Conservation (phyloP, 1,140 invertebrate genomes). For the Drosophila baimaii region DNA sequence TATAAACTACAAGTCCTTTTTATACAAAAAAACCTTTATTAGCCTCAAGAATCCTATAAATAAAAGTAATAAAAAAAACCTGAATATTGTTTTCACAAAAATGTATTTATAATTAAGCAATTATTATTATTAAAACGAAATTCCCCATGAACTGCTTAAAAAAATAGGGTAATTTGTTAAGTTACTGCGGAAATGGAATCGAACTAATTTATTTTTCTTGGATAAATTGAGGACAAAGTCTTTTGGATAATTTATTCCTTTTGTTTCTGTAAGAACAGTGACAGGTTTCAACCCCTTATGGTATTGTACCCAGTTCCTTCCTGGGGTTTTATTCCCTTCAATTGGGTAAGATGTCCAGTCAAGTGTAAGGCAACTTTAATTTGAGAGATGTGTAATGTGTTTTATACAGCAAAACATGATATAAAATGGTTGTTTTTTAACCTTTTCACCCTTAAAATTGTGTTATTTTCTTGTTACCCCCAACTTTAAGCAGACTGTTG, state of each 20-base stretch:
- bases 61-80: not conserved
- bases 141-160: not conserved
- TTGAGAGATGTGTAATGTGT: not conserved
- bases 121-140: not conserved
- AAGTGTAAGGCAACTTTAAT: conserved; percentile 33
- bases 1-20: too few relatives aligned
- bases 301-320: not conserved
- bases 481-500: not conserved
- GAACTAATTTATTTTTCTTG: not conserved
- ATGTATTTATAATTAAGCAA: not conserved
- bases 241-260: conserved; percentile 16
- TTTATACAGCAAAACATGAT: not conserved
- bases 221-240: conserved; percentile 1
- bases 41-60: too few relatives aligned
- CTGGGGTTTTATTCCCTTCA: not conserved
- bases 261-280: conserved; percentile 11
- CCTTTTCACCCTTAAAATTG: not conserved
- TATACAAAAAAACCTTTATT: too few relatives aligned
- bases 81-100: too few relatives aligned
- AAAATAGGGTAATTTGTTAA: not conserved
- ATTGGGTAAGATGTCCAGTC: conserved; percentile 2
- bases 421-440: not conserved
- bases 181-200: not conserved
- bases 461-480: too few relatives aligned
- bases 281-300: conserved; percentile 33